phyloP scores from a whole-genome alignment of 2,797 vertebrate genomes.

The Sebastes ruberrimus region DNA sequence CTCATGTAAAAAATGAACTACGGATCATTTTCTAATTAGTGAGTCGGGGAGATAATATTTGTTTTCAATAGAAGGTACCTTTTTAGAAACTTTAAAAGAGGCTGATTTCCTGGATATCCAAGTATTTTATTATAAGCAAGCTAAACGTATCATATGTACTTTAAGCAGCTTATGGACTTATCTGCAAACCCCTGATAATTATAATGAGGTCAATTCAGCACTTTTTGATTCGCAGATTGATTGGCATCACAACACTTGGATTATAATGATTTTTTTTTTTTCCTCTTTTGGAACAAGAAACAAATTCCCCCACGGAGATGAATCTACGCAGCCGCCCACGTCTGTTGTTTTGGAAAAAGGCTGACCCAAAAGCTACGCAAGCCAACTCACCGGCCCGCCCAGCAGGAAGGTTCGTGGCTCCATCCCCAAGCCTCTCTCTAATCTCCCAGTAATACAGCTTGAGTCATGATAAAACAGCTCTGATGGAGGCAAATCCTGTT shows the following conservation, averaged over 20 bases:
- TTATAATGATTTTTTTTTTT: neutral
- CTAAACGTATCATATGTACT: neutral
- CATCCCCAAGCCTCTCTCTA: constrained; percentile 61
- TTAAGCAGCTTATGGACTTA: constrained; percentile 2
- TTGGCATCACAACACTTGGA: neutral
- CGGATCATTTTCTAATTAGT: neutral
- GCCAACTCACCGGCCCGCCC: constrained; percentile 18
- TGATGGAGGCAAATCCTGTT: constrained; percentile 75
- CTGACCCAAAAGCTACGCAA: constrained; percentile 18
- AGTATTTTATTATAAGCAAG: neutral
- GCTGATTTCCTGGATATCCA: neutral
- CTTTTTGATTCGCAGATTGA: constrained; percentile 1
- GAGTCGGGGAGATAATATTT: neutral
- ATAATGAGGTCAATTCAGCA: constrained; percentile 11
- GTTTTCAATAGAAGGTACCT: neutral
- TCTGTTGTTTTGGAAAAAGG: constrained; percentile 33
- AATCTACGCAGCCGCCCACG: neutral
- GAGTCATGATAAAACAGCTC: constrained; percentile 78
- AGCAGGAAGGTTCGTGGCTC: constrained; percentile 53
- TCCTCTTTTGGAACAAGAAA: constrained; percentile 7
- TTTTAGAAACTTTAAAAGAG: neutral
- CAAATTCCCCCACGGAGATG: neutral
- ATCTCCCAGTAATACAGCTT: constrained; percentile 74
- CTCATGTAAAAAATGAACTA: neutral
- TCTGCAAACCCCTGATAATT: neutral